Evolutionary conservation across 2,113 vertebrate species (phyloP).

Genomic region (Plecturocebus donacophilus): DNA sequence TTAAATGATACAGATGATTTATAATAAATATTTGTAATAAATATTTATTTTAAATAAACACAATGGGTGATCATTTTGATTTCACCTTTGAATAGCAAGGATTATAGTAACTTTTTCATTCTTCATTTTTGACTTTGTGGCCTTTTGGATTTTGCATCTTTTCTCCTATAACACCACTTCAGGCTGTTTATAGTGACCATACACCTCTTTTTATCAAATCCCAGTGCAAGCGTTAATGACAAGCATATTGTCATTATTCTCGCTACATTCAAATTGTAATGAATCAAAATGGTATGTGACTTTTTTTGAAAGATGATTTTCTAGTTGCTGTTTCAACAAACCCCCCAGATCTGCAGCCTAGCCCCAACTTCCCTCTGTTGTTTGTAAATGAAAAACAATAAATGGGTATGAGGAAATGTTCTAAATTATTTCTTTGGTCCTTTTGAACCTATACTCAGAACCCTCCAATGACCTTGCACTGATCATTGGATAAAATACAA

Average conservation of each 20-base stretch:
- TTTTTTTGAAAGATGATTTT: neutral
- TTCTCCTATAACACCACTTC: neutral
- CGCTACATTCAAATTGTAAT: neutral
- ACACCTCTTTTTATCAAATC: neutral
- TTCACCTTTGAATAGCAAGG: neutral
- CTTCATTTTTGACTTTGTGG: neutral
- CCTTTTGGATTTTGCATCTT: neutral
- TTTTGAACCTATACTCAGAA: neutral
- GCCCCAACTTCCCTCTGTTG: neutral
- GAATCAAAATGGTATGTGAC: neutral
- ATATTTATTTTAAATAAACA: constrained; percentile 40
- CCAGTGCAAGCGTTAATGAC: neutral
- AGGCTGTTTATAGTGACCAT: neutral
- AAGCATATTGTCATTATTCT: neutral
- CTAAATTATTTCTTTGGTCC: neutral
- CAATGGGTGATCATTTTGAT: neutral
- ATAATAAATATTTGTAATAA: constrained; percentile 19
- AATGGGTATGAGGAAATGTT: neutral
- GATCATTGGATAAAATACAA: neutral
- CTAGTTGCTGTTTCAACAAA: neutral
- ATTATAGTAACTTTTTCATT: neutral
- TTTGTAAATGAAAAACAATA: neutral
- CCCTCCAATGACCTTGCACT: neutral
- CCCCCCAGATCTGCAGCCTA: neutral
- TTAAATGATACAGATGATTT: neutral